Evolutionary conservation across 2,113 vertebrate species (phyloP).

Genomic region (Mesembrinibis cayennensis): DNA sequence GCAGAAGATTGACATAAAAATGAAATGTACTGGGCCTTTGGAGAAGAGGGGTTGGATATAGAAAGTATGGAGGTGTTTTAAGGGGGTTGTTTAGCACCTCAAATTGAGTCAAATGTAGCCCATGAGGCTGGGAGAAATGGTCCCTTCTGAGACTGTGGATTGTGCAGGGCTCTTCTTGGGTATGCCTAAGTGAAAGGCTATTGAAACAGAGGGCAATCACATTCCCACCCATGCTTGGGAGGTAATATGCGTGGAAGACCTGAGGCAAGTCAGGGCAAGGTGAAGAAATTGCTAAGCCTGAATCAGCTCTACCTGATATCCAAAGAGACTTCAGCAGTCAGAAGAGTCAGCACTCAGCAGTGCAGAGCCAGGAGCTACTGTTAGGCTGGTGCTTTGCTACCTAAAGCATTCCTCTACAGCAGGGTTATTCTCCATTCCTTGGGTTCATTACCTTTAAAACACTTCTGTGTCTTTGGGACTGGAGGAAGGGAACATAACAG

Average conservation of each 20-base stretch:
- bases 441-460: not conserved
- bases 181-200: not conserved
- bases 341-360: not conserved
- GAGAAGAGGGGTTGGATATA: not conserved
- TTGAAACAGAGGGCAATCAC: not conserved
- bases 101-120: not conserved
- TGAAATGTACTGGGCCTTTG: not conserved
- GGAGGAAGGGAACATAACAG: not conserved
- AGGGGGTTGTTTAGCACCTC: not conserved
- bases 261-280: not conserved
- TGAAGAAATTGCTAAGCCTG: not conserved
- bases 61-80: not conserved
- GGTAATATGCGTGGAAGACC: not conserved
- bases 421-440: not conserved
- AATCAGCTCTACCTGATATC: not conserved
- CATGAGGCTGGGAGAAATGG: not conserved
- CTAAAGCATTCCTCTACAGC: not conserved
- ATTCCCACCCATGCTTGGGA: not conserved
- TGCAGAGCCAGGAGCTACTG: not conserved
- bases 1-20: not conserved
- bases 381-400: not conserved
- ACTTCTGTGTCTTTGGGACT: accelerated
- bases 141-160: not conserved
- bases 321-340: not conserved
- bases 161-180: not conserved